Evolutionary conservation across 2,113 vertebrate species (phyloP), one percentile per base, ranked within the genome.

Genomic region (Microcebus jonahi): DNA sequence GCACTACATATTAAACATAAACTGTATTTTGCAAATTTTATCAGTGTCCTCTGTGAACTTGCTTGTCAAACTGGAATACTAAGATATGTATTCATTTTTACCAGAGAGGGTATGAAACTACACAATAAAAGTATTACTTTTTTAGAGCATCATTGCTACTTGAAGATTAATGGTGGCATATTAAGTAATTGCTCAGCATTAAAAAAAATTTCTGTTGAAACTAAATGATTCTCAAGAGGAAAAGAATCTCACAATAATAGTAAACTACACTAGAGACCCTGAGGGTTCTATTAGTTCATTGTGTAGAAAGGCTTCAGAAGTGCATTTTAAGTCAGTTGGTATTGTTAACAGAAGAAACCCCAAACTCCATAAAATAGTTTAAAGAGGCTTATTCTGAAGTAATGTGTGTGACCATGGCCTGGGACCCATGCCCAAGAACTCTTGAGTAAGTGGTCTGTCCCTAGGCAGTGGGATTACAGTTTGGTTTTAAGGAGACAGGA

Each of bases 21-120:
- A 79, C 18, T 87, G 50, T 9, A 53, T 42, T 93, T 96, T 95
- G 20, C 39, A 87, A 59, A 73, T 87, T 81, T 96, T 90, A 92
- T 18, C 63, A 45, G 2, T 21, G 50, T 93, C 42, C 48, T 95
- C 29, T 80, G 6, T 88, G 39, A 91, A 63, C 39, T 95, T 96
- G 34, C 39, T 87, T 81, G 6, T 95, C 36, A 68, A 34, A 68
- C 50, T 91, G 15, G n/a, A 84, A 42, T 34, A 57, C 57, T 80
- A 36, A 95, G 50, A 23, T 83, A 83, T 91, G 13, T 79, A 15
- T 90, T 42, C 14, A 4, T 70, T 63, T 96, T 95, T 71, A 70
- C 12, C 36, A 63, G 36, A 34, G 55, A 76, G 14, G 91, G 11
- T 59, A 23, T 94, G 34, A 84, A 89, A 18, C 39, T 73, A 71